Conservation (phyloP, 2,888 invertebrate species). For the Eurois occulta region DNA sequence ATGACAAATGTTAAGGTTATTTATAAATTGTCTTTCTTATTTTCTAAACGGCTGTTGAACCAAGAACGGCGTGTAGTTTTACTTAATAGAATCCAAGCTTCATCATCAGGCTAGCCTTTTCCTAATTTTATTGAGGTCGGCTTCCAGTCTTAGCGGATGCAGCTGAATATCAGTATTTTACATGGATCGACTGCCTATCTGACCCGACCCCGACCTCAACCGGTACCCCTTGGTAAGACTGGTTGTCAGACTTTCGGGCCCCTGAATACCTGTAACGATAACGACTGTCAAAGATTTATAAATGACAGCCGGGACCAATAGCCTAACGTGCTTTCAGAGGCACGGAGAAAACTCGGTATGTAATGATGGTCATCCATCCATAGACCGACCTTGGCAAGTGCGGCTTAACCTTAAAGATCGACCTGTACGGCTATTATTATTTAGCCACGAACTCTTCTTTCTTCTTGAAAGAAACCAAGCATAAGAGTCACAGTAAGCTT, state of each 20-base stretch:
- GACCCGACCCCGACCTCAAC: background rate
- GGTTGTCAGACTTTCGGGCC: too few species aligned
- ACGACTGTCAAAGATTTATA: background rate
- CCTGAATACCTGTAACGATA: background rate
- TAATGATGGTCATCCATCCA: background rate
- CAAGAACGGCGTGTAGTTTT: constrained; percentile 27
- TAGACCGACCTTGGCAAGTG: background rate
- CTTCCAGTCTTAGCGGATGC: too few species aligned
- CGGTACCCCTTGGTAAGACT: too few species aligned
- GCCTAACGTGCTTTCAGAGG: background rate
- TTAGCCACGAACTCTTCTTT: background rate
- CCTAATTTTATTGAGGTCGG: too few species aligned
- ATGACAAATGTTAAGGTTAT: constrained; percentile 80
- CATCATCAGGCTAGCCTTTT: too few species aligned
- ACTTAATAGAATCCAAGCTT: constrained; percentile 14
- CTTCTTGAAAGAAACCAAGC: constrained; percentile 14
- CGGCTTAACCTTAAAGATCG: background rate
- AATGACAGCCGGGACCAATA: background rate
- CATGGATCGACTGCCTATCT: too few species aligned
- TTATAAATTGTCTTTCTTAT: constrained; percentile 72
- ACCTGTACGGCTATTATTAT: background rate
- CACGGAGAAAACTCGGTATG: background rate
- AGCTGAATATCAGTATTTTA: too few species aligned
- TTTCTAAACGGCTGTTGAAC: constrained; percentile 48
- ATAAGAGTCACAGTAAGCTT: background rate